phyloP scores from a whole-genome alignment of 1,140 invertebrate genomes.

The Macrostomum lignano region DNA sequence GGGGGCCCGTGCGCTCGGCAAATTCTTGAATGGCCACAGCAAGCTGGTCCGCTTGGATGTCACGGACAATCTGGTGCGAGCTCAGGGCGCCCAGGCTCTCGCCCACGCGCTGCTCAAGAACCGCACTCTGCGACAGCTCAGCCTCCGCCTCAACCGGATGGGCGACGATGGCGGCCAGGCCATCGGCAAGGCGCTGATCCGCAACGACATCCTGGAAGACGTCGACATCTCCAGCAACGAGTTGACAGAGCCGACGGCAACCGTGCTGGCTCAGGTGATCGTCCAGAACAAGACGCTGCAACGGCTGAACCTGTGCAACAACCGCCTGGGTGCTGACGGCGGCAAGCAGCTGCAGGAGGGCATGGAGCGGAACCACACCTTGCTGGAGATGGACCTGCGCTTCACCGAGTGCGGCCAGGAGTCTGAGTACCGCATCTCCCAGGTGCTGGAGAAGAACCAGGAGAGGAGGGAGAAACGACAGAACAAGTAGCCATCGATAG shows the following conservation, averaged over 20 bases:
- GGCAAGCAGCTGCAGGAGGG: slow-evolving; percentile 25
- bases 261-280: slow-evolving; percentile 20
- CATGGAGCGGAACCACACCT: slow-evolving; percentile 23
- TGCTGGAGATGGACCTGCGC: slow-evolving; percentile 21
- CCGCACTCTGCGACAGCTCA: slow-evolving; percentile 14
- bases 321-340: slow-evolving; percentile 23
- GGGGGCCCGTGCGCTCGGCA: slow-evolving; percentile 23
- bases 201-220: slow-evolving; percentile 16
- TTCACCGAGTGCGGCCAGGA: slow-evolving; percentile 26
- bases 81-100: slow-evolving; percentile 22
- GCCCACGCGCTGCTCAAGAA: slow-evolving; percentile 25
- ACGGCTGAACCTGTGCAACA: slow-evolving; percentile 21
- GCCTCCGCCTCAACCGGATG: slow-evolving; percentile 19
- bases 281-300: slow-evolving; percentile 15
- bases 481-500: too few relatives aligned
- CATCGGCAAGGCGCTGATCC: slow-evolving; percentile 10
- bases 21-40: slow-evolving; percentile 24
- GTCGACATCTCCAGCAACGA: slow-evolving; percentile 24
- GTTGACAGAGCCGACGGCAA: slow-evolving; percentile 20
- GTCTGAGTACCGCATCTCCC: slow-evolving; percentile 24
- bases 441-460: slow-evolving; percentile 19
- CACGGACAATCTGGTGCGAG: slow-evolving; percentile 21
- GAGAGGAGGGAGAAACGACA: too few relatives aligned
- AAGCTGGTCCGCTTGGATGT: slow-evolving; percentile 18
- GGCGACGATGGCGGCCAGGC: slow-evolving; percentile 26